phyloP scores from a whole-genome alignment of 2,888 invertebrate genomes.

The Tipula lateralis region DNA sequence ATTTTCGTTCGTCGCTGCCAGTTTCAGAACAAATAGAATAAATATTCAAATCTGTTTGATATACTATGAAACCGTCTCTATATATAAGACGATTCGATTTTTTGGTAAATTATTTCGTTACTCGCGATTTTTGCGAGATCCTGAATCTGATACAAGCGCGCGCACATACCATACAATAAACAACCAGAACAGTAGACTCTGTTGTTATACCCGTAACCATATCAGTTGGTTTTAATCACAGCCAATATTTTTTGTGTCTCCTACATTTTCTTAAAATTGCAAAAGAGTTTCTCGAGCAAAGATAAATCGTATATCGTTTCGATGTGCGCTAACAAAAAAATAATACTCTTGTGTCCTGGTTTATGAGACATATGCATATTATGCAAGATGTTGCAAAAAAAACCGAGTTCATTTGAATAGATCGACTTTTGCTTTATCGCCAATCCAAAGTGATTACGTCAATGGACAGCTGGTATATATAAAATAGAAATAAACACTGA shows the following conservation, averaged over 20 bases:
- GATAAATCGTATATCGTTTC: not conserved
- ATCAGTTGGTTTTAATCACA: not conserved
- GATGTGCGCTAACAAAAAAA: not conserved
- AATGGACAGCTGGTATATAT: too few relatives aligned
- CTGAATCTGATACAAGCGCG: not conserved
- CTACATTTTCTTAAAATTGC: not conserved
- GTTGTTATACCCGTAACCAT: not conserved
- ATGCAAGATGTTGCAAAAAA: not conserved
- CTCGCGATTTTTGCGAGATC: too few relatives aligned
- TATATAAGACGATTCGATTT: too few relatives aligned
- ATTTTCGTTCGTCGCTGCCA: too few relatives aligned
- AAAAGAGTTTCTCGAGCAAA: not conserved
- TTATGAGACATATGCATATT: not conserved
- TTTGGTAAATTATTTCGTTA: too few relatives aligned
- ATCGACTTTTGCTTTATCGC: not conserved
- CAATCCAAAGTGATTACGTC: too few relatives aligned
- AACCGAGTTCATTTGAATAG: too few relatives aligned
- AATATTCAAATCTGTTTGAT: too few relatives aligned
- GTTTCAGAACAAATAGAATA: too few relatives aligned
- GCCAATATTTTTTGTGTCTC: not conserved
- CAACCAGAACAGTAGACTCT: not conserved
- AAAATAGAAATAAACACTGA: not conserved
- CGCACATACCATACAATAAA: too few relatives aligned
- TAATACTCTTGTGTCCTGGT: not conserved
- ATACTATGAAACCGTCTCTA: too few relatives aligned